Evolutionary conservation across 2,888 invertebrate species (phyloP).

Genomic region (Eulithis prunata): DNA sequence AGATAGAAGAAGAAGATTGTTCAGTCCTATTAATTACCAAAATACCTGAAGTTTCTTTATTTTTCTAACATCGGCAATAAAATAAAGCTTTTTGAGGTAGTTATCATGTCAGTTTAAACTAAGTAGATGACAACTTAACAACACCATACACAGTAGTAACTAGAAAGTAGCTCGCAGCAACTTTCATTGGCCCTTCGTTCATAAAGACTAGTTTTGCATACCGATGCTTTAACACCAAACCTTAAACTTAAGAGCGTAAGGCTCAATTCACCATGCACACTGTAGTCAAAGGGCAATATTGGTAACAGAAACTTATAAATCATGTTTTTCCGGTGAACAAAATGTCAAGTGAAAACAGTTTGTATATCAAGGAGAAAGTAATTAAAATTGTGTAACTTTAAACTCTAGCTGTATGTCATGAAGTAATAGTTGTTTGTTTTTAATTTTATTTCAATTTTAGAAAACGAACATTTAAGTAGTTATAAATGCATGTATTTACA

Average conservation of each 20-base stretch:
- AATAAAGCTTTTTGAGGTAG: not conserved
- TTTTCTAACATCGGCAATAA: too few relatives aligned
- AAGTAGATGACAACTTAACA: not conserved
- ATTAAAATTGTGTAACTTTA: conserved; percentile 17
- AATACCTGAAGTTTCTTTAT: too few relatives aligned
- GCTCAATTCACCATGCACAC: conserved; percentile 11
- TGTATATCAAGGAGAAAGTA: conserved; percentile 23
- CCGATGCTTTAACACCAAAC: conserved; percentile 16
- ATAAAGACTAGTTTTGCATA: conserved; percentile 6
- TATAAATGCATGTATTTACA: too few relatives aligned
- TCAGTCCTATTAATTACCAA: too few relatives aligned
- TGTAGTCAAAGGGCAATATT: conserved; percentile 2
- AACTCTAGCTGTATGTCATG: not conserved
- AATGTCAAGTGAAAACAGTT: conserved; percentile 36
- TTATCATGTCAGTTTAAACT: too few relatives aligned
- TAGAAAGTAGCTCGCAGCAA: conserved; percentile 41
- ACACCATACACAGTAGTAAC: conserved; percentile 12
- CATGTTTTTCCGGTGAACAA: conserved; percentile 35
- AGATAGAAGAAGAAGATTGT: too few relatives aligned
- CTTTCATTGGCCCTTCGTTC: conserved; percentile 49
- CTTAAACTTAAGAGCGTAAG: conserved; percentile 19
- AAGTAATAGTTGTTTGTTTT: too few relatives aligned
- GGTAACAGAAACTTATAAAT: conserved; percentile 34
- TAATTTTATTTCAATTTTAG: too few relatives aligned
- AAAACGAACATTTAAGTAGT: too few relatives aligned